Evolutionary conservation across 2,888 invertebrate genomes (phyloP), one percentile per base, ranked within the genome.

Genomic region (Ophion slaviceki): DNA sequence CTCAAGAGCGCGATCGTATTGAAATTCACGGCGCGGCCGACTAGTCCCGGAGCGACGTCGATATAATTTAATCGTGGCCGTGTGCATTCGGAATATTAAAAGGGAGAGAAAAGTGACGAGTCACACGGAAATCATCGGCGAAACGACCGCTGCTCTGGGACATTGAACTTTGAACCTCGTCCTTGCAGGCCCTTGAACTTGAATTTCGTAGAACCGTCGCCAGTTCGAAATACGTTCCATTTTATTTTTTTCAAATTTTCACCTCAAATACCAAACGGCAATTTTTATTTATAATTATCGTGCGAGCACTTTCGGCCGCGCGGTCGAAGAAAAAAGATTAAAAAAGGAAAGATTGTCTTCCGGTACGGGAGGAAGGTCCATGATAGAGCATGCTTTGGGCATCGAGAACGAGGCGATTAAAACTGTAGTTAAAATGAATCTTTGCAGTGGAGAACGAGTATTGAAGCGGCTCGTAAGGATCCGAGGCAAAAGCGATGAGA

Each of bases 371-470:
- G 17, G 36, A 64, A 32, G 14, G 24, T 74, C 45, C 20, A 66
- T 76, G 32, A 62, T 53, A 32, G 10, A 76, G 75, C 80, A 75
- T 81, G 57, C 57, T 32, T 47, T 67, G 28, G 45, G 61, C 17
- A 70, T 24, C 32, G 61, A 47, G 24, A 40, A 61, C 11, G 61
- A 72, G 67, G 67, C 32, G 17, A 71, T 67, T 81, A 78, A 82
- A 86, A 87, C 40, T 20, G 57, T n/a, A 70, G 66, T 36, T 74
- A 17, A 74, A 85, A 84, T 83, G 53, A 76, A 84, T 85, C 72
- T 90, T 92, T 92, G 87, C 92, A 92, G 92, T 90, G 85, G 89
- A 89, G 88, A 91, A 89, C 90, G 89, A 88, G 89, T 89, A 89
- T 85, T 90, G 88, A 87, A 86, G 88, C 87, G 91, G 89, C 84